These are phyloP conservation scores for Drosophila chauvacae DNA, from an alignment of 1,140 invertebrate species.

Conservation along the genomic window DNA sequence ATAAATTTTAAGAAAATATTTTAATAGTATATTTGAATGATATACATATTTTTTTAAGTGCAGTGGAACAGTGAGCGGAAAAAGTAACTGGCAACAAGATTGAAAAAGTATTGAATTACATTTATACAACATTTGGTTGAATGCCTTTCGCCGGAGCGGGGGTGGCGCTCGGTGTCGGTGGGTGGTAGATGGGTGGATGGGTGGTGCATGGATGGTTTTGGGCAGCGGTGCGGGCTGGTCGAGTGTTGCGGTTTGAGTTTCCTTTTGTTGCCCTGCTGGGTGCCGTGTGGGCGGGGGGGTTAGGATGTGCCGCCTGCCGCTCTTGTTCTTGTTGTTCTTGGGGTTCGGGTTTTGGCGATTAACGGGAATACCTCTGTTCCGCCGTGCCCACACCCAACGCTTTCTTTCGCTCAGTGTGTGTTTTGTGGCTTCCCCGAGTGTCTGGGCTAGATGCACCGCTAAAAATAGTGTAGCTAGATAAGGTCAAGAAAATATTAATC, in stretches of 20 bases:
- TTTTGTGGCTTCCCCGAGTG: conserved; percentile 71
- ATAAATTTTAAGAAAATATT: too few species aligned
- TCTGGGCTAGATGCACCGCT: conserved; percentile 14
- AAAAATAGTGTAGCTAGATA: not conserved
- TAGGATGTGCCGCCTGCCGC: conserved; percentile 11
- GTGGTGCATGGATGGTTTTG: conserved; percentile 6
- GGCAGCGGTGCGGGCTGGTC: conserved; percentile 18
- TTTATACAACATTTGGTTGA: conserved; percentile 81
- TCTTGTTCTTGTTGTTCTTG: conserved; percentile 27
- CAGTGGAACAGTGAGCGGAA: conserved; percentile 25
- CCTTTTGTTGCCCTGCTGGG: conserved; percentile 61
- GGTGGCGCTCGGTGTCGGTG: conserved; percentile 2
- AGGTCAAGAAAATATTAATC: not conserved
- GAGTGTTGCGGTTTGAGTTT: conserved; percentile 74
- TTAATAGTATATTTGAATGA: not conserved
- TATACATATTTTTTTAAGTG: not conserved
- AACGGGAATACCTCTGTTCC: conserved; percentile 27
- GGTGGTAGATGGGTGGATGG: conserved; percentile 16
- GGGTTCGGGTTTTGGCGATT: conserved; percentile 41
- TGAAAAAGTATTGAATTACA: conserved; percentile 82
- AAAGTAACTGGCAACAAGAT: conserved; percentile 59
- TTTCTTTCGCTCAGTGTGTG: conserved; percentile 36
- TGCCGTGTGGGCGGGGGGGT: conserved; percentile 18
- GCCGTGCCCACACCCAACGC: not conserved
- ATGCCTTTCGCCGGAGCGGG: conserved; percentile 57